Base-by-base conservation (phyloP, 2,888 invertebrate genomes). In the Kuschelorhynchus macadamiae region DNA sequence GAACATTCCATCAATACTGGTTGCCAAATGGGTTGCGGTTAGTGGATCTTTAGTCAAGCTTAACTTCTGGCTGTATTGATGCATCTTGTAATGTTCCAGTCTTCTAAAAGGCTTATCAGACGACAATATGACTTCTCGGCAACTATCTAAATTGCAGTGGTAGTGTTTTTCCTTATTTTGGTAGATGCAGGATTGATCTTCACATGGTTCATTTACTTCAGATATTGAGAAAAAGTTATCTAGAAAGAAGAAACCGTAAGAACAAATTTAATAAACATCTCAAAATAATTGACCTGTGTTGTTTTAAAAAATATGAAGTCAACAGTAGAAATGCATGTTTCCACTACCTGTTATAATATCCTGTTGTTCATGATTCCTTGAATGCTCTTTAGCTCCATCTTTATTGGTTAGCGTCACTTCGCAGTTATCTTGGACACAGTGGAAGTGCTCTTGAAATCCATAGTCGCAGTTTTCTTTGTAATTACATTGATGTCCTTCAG, bases 101-200 rank as follows among this genome's bases (percentile, higher is more conserved):
- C 95, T 87, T 75, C 90, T 87, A 84, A 91, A 95, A 0, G 93
- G 92, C 70, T 92, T 92, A 75, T 93, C 93, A 11, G 90, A 89
- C 5, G 91, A 89, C 11, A 93, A 85, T 56, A 94, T 91, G 0
- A 92, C 91, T 75, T 92, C 92, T 7, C 91, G 88, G 76, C 94
- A 95, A 76, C 92, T 92, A 78, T 93, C 93, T 94, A 94, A 94
- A 79, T 91, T 92, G 85, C 96, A 96, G 80, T 96, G 96, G 79
- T 92, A 95, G 79, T 96, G 96, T 52, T 91, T 92, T 71, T 93
- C 92, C 72, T 91, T 91, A 74, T 90, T 87, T 63, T 91, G 90
- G 77, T 92, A 92, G 46, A 91, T 90, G 77, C 93, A 93, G 30
- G 86, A 86, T 18, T 90, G 89, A 56, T 88, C 88, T 77, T 91